Percentiles rank a stretch among this genome's conserved stretches.
Conservation (phyloP, 2,888 invertebrate species). For the Cryptus armator region DNA sequence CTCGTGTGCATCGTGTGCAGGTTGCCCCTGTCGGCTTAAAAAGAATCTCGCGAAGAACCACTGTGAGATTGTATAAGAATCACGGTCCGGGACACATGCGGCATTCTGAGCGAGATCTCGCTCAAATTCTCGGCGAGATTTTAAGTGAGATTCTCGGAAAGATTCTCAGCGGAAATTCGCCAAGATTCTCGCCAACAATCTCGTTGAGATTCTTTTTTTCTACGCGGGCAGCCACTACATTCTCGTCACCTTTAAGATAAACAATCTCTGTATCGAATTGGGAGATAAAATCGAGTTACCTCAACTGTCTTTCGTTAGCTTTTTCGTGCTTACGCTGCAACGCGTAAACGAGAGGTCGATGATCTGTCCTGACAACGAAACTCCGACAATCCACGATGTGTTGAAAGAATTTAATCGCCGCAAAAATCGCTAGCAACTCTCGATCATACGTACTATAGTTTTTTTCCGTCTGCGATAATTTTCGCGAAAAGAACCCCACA, state of each 20-base stretch:
- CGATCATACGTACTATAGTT: conserved; percentile 73
- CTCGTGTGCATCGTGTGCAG: no score
- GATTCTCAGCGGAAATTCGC: no score
- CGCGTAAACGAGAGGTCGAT: conserved; percentile 59
- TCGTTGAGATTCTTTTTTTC: no score
- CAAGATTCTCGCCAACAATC: no score
- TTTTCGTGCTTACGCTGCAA: conserved; percentile 47
- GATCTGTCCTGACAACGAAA: conserved; percentile 58
- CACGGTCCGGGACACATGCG: no score
- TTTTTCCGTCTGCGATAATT: conserved; percentile 54
- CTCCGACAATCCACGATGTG: conserved; percentile 53
- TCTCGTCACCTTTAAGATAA: conserved; percentile 61
- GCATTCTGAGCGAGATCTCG: no score
- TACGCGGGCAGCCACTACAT: conserved; percentile 65
- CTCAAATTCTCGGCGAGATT: no score
- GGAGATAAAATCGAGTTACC: conserved; percentile 54
- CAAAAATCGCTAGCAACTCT: conserved; percentile 59
- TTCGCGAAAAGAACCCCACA: conserved; percentile 56
- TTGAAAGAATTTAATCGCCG: conserved; percentile 53
- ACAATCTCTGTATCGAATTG: conserved; percentile 60
- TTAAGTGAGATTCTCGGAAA: no score
- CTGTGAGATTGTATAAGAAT: no score
- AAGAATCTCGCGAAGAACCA: no score
- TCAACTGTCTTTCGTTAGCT: conserved; percentile 40
- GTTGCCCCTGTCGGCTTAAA: no score